phyloP scores from a whole-genome alignment of 2,888 invertebrate species.

The Gastracanthus pulcherrimus region DNA sequence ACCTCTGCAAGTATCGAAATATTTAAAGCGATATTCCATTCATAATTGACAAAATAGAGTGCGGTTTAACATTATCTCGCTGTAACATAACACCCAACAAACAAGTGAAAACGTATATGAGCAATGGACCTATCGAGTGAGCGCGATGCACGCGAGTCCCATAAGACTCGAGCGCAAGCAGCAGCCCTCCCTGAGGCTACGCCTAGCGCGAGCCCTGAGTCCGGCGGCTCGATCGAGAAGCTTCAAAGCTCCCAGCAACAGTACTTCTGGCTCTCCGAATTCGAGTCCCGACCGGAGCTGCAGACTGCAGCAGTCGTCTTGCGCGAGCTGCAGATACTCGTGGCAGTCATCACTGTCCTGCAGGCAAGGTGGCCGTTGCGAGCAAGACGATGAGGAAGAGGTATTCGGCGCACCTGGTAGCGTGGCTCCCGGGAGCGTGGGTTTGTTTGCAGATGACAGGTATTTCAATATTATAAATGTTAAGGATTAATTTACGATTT shows the following conservation, averaged over 20 bases:
- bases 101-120: background rate
- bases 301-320: background rate
- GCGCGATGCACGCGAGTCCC: background rate
- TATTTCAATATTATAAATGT: background rate
- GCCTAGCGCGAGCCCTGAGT: background rate
- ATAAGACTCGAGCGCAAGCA: background rate
- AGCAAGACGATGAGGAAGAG: background rate
- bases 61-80: too few species aligned
- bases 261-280: background rate
- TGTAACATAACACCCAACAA: too few species aligned
- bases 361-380: background rate
- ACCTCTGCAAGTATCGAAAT: too few species aligned
- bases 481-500: background rate
- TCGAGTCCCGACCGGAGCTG: background rate
- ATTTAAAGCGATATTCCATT: too few species aligned
- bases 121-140: background rate
- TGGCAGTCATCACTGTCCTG: background rate
- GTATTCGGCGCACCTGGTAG: background rate
- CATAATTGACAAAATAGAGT: too few species aligned
- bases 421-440: background rate
- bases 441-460: slow-evolving; percentile 6
- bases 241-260: background rate
- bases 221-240: background rate
- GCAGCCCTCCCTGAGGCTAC: background rate
- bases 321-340: background rate